Evolutionary conservation across 2,113 vertebrate genomes (phyloP).

Genomic region (Pygoscelis adeliae): DNA sequence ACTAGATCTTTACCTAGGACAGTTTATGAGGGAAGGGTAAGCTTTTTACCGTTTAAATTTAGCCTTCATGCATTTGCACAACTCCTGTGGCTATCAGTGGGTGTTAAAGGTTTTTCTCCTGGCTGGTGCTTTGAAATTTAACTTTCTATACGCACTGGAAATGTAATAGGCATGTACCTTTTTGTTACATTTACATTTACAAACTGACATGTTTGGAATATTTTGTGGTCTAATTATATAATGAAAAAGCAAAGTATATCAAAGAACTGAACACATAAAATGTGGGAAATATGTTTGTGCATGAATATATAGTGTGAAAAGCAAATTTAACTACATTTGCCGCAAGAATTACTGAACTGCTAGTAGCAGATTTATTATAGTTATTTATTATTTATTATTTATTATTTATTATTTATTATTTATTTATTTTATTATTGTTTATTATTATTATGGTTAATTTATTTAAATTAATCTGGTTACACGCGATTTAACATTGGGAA

Average conservation of each 20-base stretch:
- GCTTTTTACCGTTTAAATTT: background rate
- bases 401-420: no score
- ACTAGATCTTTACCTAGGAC: background rate
- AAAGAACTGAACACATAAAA: background rate
- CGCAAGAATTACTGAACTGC: background rate
- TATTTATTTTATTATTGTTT: no score
- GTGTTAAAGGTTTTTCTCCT: background rate
- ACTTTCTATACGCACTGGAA: background rate
- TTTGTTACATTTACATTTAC: background rate
- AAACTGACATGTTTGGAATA: background rate
- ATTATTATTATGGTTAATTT: background rate
- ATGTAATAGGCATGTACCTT: background rate
- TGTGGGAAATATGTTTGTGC: background rate
- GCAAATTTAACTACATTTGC: background rate
- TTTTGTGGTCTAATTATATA: background rate
- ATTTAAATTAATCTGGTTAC: constrained; percentile 10
- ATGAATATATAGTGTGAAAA: background rate
- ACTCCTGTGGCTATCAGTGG: background rate
- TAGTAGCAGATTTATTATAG: background rate
- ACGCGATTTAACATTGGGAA: background rate
- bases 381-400: no score
- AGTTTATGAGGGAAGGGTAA: background rate
- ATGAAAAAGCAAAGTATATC: background rate
- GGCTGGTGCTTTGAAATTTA: background rate
- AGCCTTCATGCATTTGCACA: background rate